Evolutionary conservation across 2,888 invertebrate genomes (phyloP), one percentile per base, ranked within the genome.

Genomic region (Tetrapedia diversipes): DNA sequence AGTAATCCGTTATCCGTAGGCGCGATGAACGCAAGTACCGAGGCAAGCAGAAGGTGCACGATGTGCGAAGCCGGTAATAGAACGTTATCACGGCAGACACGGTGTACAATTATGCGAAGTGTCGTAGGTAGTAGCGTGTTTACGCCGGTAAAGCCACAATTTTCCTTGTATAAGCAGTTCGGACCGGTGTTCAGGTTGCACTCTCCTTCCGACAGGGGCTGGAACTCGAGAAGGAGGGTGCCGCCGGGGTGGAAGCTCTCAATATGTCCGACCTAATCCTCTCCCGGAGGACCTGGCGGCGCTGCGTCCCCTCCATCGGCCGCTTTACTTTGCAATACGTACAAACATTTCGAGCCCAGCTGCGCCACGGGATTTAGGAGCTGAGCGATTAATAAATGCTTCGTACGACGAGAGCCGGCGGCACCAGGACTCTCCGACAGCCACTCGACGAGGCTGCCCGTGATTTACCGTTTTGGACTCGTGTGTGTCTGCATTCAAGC

Each of bases 301-400:
- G n/a, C n/a, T n/a, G n/a, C n/a, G 65, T 77, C 71, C 82, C 68
- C 66, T 74, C 67, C n/a, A n/a, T 47, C 37, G 29, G 72, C 77
- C 82, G 81, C 56, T 86, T 87, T 86, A 85, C 87, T 86, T 85
- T 85, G 86, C 88, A 86, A 88, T 89, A 87, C 87, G 87, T 86
- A 89, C 86, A 88, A 88, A 88, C 89, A 88, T 88, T 88, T 86
- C 85, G 87, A 89, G 84, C 83, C 87, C 90, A 90, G 90, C 89
- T 90, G 90, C 86, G 87, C 83, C 86, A 77, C 81, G 86, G 90
- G 90, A 89, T 90, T 90, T 90, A 86, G 89, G 87, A 90, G 88
- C 87, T 86, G 87, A 87, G 87, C 89, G 90, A 90, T 90, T 90
- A 89, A 90, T 89, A 89, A 90, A 89, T 88, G 87, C 86, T 82